phyloP scores from a whole-genome alignment of 1,140 invertebrate species.

The Anoplolepis gracilipes region DNA sequence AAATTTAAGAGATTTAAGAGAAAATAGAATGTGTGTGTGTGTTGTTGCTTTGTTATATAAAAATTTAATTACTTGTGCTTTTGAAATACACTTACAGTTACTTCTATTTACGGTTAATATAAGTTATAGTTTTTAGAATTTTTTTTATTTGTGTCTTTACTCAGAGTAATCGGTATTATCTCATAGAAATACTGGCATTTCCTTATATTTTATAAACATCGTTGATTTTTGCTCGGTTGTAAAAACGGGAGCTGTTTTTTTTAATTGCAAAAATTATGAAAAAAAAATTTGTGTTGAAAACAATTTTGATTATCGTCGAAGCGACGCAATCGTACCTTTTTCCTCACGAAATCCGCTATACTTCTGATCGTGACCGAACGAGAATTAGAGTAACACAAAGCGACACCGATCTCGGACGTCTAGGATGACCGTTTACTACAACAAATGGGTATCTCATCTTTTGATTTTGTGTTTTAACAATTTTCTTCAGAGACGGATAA shows the following conservation, averaged over 20 bases:
- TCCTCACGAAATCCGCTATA: slow-evolving; percentile 27
- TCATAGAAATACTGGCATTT: background rate
- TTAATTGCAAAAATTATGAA: background rate
- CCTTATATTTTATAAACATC: background rate
- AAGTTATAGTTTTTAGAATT: background rate
- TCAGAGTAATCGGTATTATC: background rate
- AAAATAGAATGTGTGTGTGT: background rate
- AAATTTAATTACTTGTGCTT: background rate
- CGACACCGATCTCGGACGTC: background rate
- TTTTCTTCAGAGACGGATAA: background rate
- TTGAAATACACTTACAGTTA: background rate
- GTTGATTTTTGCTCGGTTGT: background rate
- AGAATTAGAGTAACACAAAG: slow-evolving; percentile 14
- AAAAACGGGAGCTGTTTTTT: background rate
- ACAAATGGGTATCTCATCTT: slow-evolving; percentile 40
- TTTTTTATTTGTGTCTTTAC: background rate
- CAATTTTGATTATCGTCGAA: background rate
- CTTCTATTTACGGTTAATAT: background rate
- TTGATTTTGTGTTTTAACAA: slow-evolving; percentile 5
- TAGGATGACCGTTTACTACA: background rate
- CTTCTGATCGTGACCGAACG: slow-evolving; percentile 2
- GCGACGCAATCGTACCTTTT: slow-evolving; percentile 16
- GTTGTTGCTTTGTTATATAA: background rate
- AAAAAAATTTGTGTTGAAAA: background rate
- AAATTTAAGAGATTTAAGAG: slow-evolving; percentile 1